Percentiles rank a stretch among this genome's conserved stretches.
Conservation (phyloP, 2,113 vertebrate species). For the Pelmatolapia mariae region DNA sequence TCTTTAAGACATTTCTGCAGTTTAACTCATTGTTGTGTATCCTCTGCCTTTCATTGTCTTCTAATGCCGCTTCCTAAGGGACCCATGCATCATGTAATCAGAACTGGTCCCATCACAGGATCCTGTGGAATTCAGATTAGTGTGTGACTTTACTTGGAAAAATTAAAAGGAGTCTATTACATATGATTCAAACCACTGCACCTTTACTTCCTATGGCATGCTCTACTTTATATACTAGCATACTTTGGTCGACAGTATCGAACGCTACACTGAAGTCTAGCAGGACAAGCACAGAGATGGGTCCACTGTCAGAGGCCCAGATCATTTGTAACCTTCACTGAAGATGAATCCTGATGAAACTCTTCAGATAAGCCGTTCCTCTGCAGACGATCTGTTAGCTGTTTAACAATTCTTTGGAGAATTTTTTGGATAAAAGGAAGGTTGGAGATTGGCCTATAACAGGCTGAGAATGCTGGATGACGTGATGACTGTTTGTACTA, state of each 20-base stretch:
- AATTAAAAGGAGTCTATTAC: not conserved
- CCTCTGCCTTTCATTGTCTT: not conserved
- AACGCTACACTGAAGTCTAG: accelerated
- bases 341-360: not conserved
- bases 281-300: not conserved
- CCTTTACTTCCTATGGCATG: not conserved
- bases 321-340: not conserved
- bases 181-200: not conserved
- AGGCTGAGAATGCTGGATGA: not conserved
- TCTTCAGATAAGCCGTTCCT: not conserved
- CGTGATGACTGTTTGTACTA: not conserved
- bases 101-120: not conserved
- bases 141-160: not conserved
- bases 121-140: not conserved
- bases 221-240: not conserved
- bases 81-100: not conserved
- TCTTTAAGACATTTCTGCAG: not conserved
- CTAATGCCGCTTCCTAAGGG: accelerated
- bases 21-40: not conserved
- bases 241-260: accelerated
- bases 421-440: not conserved
- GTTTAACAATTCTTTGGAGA: not conserved
- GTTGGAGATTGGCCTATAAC: not conserved
- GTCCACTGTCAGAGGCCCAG: not conserved
- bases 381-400: not conserved